These are phyloP conservation scores for Lithophane socia DNA, from an alignment of 2,888 invertebrate genomes.

Conservation along the genomic window DNA sequence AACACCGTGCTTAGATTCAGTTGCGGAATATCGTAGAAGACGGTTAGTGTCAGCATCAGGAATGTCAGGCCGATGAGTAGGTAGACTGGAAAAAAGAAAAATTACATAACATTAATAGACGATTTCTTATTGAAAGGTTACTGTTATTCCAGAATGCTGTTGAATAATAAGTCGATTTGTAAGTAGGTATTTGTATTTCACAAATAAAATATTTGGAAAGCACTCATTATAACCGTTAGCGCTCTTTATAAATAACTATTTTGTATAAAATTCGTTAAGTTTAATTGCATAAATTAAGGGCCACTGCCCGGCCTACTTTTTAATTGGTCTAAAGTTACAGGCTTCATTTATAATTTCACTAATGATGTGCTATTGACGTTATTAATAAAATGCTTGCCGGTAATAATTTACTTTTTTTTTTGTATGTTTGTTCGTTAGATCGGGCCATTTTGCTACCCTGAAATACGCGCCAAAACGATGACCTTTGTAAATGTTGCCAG, in stretches of 20 bases:
- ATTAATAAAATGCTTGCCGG: neutral
- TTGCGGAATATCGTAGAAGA: slow-evolving; percentile 97
- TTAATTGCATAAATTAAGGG: slow-evolving; percentile 25
- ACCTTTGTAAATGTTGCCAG: slow-evolving; percentile 11
- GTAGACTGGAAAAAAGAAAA: slow-evolving; percentile 91
- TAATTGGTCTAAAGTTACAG: slow-evolving; percentile 42
- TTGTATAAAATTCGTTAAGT: slow-evolving; percentile 8
- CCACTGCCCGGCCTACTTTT: neutral
- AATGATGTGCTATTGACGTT: neutral
- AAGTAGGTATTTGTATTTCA: neutral
- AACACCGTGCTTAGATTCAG: slow-evolving; percentile 95
- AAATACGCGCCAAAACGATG: neutral
- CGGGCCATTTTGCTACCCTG: neutral
- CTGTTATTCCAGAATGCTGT: neutral
- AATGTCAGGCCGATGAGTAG: slow-evolving; percentile 95
- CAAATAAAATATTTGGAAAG: neutral
- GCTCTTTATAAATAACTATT: neutral
- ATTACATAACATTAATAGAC: neutral
- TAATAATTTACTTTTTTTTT: neutral
- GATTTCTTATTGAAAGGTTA: no score
- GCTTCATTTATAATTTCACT: slow-evolving; percentile 8
- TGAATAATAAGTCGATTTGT: neutral
- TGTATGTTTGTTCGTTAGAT: neutral
- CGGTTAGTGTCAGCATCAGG: slow-evolving; percentile 95
- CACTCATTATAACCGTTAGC: slow-evolving; percentile 1